Base-by-base conservation (phyloP, 1,140 invertebrate genomes). In the Heliothis subflexa region DNA sequence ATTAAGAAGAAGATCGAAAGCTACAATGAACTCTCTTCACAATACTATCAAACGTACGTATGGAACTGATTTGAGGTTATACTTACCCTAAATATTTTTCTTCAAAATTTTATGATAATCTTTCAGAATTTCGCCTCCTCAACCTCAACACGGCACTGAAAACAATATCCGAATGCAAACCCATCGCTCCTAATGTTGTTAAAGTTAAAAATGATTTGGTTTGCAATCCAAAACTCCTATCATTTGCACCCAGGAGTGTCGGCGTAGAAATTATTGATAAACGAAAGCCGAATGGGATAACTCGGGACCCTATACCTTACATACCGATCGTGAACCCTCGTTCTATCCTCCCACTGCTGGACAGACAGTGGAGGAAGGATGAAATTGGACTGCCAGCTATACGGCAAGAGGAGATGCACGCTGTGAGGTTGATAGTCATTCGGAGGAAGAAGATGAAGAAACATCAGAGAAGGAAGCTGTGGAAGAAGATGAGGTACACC, bases 391-490 rank as follows among this genome's bases (percentile, higher is more conserved):
- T 94, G 16, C 94, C 94, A 10, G 80, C 92, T 1, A 72, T 88
- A 7, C 78, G 82, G 11, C 81, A 90, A 16, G 91, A 91, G 47
- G 94, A 95, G 66, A 97, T 97, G 86, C 95, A 97, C 86, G 97
- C 97, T 0, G 95, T 95, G 0, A 93, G 97, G 66, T 88, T 98
- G 50, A 97, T 98, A 84, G 96, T 97, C 0, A 98, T 98, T 59
- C 95, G 98, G 54, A 95, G 96, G 59, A 96, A 95, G 50, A 99
- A 98, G 94, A 98, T 99, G 97, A 98, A 97, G 87, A 97, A 97
- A 85, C 98, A 98, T 86, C 97, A 98, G 89, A 94, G 97, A 55
- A 97, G 89, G 86, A 98, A 98, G 91, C 90, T 97, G 33, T 95
- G 97, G 74, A 98, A 97, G 87, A 96, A 94, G 78, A 97, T 98